Base-by-base conservation (phyloP, 2,888 invertebrate species). In the Metallyticus violacea region DNA sequence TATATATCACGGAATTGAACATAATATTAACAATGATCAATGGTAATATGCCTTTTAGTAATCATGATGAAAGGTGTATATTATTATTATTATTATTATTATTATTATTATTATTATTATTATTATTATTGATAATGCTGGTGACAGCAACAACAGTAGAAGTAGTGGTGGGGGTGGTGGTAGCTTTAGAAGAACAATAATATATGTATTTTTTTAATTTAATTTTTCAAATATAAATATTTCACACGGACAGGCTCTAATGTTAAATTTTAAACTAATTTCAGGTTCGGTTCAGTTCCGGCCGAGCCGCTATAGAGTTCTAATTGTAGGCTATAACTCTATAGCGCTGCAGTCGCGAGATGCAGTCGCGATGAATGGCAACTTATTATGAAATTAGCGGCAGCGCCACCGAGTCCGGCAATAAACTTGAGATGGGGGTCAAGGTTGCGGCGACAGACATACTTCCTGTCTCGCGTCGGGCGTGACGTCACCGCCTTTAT, bases 81-180 rank as follows among this genome's bases (percentile, higher is more conserved):
- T n/a, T n/a, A n/a, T n/a, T n/a, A n/a, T n/a, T n/a, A 78, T 78
- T 78, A 78, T 78, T 78, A 78, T 78, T 78, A 78, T 78, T 78
- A 78, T 78, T 78, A 78, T 78, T 78, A n/a, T 78, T 78, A 78
- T 78, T 78, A 78, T 85, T 78, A 85, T 40, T 81, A 79, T 82
- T 76, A 62, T 78, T 79, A 22, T 83, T 3, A 15, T 76, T 80
- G 6, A 22, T 6, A 26, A 83, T 30, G 7, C 7, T 62, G 77
- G 5, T 26, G n/a, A n/a, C n/a, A n/a, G n/a, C n/a, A n/a, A n/a
- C n/a, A n/a, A n/a, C n/a, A n/a, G n/a, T n/a, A n/a, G n/a, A n/a
- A n/a, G n/a, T n/a, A n/a, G n/a, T n/a, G n/a, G n/a, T n/a, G n/a
- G n/a, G n/a, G n/a, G n/a, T n/a, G n/a, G n/a, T n/a, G n/a, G n/a